Evolutionary conservation across 2,797 vertebrate genomes (phyloP).

Genomic region (Eupleurogrammus muticus): DNA sequence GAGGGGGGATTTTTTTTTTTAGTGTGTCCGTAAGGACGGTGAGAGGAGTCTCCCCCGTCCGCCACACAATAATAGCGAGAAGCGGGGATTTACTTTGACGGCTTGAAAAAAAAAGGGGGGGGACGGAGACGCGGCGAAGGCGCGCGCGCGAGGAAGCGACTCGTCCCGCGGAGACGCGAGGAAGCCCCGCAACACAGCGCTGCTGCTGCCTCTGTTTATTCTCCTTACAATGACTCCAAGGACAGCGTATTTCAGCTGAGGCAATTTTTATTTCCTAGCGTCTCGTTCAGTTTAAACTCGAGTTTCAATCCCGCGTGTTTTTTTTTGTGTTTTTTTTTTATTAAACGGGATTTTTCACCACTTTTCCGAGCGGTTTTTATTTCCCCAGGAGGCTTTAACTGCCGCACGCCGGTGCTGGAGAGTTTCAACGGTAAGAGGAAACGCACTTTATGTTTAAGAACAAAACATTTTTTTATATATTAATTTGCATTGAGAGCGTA

Average conservation of each 20-base stretch:
- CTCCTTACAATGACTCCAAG: constrained; percentile 15
- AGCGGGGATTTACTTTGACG: constrained; percentile 47
- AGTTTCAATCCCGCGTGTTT: not conserved
- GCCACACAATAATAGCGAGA: constrained; percentile 25
- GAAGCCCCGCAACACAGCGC: constrained; percentile 31
- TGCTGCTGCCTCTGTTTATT: not conserved
- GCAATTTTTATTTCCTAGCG: constrained; percentile 16
- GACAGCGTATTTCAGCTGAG: constrained; percentile 12
- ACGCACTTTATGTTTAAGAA: not conserved
- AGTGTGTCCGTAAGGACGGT: constrained; percentile 55
- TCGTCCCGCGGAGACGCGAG: constrained; percentile 52
- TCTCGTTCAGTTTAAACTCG: constrained; percentile 11
- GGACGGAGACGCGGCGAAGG: constrained; percentile 27
- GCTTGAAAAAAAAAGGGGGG: too few species aligned
- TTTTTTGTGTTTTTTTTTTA: not conserved
- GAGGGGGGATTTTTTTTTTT: constrained; percentile 67
- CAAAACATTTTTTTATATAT: not conserved
- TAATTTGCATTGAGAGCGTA: not conserved
- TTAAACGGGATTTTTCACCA: constrained; percentile 47
- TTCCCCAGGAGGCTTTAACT: constrained; percentile 48
- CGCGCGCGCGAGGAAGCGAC: constrained; percentile 44
- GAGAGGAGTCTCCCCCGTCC: constrained; percentile 38
- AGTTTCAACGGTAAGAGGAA: constrained; percentile 76
- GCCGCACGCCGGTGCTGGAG: constrained; percentile 30
- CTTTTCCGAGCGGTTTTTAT: constrained; percentile 40